phyloP scores from a whole-genome alignment of 2,113 vertebrate species.

The Rhynchomys soricoides region DNA sequence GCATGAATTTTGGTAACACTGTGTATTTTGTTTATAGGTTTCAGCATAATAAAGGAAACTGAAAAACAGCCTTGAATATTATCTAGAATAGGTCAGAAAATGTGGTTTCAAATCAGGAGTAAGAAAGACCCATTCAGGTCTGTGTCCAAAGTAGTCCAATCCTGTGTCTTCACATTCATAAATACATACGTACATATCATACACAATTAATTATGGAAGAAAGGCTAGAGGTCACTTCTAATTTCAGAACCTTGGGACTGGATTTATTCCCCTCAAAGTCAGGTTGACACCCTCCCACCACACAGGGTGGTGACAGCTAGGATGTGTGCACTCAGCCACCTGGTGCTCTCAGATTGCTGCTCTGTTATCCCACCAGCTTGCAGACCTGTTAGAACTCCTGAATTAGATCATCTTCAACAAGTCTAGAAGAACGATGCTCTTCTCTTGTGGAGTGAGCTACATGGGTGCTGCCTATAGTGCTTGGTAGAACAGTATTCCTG shows the following conservation, averaged over 20 bases:
- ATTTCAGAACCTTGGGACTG: neutral
- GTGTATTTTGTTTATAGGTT: constrained; percentile 36
- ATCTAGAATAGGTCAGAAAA: neutral
- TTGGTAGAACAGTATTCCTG: neutral
- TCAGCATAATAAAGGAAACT: constrained; percentile 17
- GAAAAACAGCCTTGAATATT: neutral
- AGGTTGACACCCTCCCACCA: neutral
- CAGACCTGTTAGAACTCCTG: neutral
- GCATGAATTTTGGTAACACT: constrained; percentile 56
- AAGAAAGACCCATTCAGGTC: neutral
- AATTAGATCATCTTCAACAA: neutral
- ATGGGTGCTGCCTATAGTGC: neutral
- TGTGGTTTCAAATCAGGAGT: neutral
- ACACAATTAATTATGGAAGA: neutral
- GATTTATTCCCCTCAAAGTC: neutral
- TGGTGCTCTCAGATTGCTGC: neutral
- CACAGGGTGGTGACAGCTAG: neutral
- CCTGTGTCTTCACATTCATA: neutral
- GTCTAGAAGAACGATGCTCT: neutral
- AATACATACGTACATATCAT: neutral
- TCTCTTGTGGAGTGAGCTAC: neutral
- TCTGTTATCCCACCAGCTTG: neutral
- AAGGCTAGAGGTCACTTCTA: neutral
- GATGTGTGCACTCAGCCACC: neutral
- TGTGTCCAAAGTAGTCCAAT: neutral